Evolutionary conservation across 2,797 vertebrate species (phyloP).

Genomic region (Erithacus rubecula): DNA sequence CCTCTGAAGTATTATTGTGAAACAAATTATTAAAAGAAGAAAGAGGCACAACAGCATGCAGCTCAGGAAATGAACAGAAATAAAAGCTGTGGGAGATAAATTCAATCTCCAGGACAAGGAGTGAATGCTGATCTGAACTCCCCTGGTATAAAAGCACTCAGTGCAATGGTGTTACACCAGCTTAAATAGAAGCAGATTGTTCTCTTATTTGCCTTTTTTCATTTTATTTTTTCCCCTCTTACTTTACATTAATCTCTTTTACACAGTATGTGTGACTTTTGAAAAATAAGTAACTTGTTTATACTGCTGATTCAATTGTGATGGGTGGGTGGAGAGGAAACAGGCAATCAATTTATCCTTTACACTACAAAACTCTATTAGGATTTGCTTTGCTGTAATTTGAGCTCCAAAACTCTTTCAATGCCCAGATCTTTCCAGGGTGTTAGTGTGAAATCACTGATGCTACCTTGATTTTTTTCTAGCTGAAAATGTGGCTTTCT

Average conservation of each 20-base stretch:
- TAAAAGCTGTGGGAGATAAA: slow-evolving; percentile 40
- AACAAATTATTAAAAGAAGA: slow-evolving; percentile 31
- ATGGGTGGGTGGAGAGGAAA: slow-evolving; percentile 7
- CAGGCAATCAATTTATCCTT: neutral
- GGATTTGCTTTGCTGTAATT: neutral
- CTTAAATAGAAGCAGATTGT: neutral
- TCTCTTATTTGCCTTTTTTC: neutral
- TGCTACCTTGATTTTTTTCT: neutral
- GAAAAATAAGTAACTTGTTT: slow-evolving; percentile 12
- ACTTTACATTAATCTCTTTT: neutral
- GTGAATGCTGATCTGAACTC: neutral
- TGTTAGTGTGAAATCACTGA: neutral
- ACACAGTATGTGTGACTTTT: neutral
- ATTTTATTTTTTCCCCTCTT: neutral
- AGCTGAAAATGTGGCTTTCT: neutral
- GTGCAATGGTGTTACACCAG: neutral
- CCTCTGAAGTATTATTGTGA: slow-evolving; percentile 6
- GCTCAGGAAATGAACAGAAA: slow-evolving; percentile 7
- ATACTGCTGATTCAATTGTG: neutral
- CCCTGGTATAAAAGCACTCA: neutral
- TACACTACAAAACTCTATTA: neutral
- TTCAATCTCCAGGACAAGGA: neutral
- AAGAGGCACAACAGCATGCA: neutral
- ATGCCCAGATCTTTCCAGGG: neutral
- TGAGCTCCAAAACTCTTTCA: neutral